These are phyloP conservation scores for Yponomeuta cagnagella DNA, from an alignment of 2,888 invertebrate genomes.

Conservation along the genomic window DNA sequence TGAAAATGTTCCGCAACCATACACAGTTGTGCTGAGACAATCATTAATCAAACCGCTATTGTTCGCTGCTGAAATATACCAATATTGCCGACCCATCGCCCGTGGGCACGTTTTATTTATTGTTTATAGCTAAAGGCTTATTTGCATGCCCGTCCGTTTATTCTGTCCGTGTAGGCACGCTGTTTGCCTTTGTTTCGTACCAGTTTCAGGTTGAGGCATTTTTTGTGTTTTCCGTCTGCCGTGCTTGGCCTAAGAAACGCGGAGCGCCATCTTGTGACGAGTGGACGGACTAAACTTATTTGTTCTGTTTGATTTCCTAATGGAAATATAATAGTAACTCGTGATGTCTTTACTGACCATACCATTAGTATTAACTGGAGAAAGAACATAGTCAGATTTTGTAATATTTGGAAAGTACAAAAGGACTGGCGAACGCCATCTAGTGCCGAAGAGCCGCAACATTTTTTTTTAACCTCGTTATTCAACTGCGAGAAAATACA, in stretches of 20 bases:
- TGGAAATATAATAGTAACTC: neutral
- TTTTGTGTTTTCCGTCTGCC: neutral
- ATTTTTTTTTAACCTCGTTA: neutral
- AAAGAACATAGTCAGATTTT: neutral
- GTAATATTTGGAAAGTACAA: neutral
- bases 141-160: slow-evolving; percentile 9
- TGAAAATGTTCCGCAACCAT: slow-evolving; percentile 16
- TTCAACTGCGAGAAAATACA: neutral
- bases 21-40: slow-evolving; percentile 19
- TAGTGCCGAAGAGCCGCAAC: slow-evolving; percentile 23
- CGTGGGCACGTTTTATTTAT: slow-evolving; percentile 7
- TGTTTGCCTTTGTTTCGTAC: slow-evolving; percentile 1
- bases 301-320: neutral
- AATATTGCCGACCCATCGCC: slow-evolving; percentile 2
- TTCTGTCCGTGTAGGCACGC: neutral
- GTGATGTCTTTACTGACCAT: too few relatives aligned
- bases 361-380: too few relatives aligned
- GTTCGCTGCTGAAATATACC: slow-evolving; percentile 17
- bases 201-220: slow-evolving; percentile 1
- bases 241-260: slow-evolving; percentile 12
- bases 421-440: slow-evolving; percentile 26
- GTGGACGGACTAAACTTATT: slow-evolving; percentile 22
- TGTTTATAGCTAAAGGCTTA: slow-evolving; percentile 12
- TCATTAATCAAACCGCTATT: slow-evolving; percentile 25
- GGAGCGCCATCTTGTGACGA: slow-evolving; percentile 35